phyloP scores from a whole-genome alignment of 2,888 invertebrate species.

The Adineta ricciae region DNA sequence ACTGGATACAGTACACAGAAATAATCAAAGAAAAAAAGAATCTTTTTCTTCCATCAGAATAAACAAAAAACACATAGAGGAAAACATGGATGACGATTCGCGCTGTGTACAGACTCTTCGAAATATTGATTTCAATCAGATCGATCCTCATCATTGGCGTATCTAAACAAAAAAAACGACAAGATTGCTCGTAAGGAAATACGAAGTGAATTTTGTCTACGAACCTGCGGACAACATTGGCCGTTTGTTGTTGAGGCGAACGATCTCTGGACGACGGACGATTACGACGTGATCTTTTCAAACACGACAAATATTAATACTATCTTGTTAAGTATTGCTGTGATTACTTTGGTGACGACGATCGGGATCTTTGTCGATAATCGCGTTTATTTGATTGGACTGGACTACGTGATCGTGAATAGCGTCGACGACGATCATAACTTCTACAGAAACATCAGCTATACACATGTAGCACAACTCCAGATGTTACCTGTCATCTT shows the following conservation, averaged over 20 bases:
- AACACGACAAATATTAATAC: not conserved
- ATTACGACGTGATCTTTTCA: not conserved
- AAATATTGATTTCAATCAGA: not conserved
- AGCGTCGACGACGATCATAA: not conserved
- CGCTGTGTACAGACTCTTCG: not conserved
- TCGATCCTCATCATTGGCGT: not conserved
- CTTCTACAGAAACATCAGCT: not conserved
- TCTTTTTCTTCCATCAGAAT: not conserved
- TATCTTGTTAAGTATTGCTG: not conserved
- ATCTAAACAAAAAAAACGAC: not conserved
- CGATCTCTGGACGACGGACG: not conserved
- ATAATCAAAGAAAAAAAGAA: not conserved
- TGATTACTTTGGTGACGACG: not conserved
- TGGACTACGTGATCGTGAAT: constrained; percentile 14
- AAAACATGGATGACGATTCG: not conserved
- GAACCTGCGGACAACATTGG: not conserved
- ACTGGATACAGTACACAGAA: not conserved
- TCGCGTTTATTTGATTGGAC: not conserved
- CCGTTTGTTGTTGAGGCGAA: not conserved
- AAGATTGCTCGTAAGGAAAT: not conserved
- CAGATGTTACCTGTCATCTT: not conserved
- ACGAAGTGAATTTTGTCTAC: not conserved
- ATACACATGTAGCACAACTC: not conserved
- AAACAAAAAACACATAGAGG: not conserved
- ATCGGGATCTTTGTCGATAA: not conserved